Evolutionary conservation across 2,888 invertebrate species (phyloP).

Genomic region (Thymelicus acteon): DNA sequence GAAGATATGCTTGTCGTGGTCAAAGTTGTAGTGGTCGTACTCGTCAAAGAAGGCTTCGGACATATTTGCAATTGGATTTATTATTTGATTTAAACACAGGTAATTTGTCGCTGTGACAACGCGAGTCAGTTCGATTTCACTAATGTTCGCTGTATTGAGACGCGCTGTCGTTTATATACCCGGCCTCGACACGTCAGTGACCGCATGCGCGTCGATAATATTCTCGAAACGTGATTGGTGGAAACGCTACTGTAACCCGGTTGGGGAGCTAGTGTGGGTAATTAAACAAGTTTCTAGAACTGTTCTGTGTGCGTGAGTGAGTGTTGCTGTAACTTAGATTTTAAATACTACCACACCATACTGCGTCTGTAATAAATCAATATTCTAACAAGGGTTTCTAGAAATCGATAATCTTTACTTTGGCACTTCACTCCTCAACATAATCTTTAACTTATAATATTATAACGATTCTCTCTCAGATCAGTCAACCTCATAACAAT

Average conservation of each 20-base stretch:
- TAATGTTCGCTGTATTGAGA: slow-evolving; percentile 58
- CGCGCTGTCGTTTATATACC: slow-evolving; percentile 63
- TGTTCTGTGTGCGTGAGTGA: slow-evolving; percentile 62
- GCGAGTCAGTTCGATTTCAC: slow-evolving; percentile 61
- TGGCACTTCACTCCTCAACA: too few species aligned
- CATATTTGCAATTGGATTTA: slow-evolving; percentile 84
- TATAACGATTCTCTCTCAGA: too few species aligned
- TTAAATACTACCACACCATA: slow-evolving; percentile 38
- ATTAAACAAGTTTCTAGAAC: slow-evolving; percentile 51
- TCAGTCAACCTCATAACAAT: too few species aligned
- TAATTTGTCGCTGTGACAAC: slow-evolving; percentile 57
- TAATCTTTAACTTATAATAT: too few species aligned
- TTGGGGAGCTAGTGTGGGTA: slow-evolving; percentile 71
- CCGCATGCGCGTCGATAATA: slow-evolving; percentile 81
- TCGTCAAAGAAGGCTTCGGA: slow-evolving; percentile 94
- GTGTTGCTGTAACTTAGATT: slow-evolving; percentile 52
- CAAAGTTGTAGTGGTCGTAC: slow-evolving; percentile 97
- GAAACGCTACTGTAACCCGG: slow-evolving; percentile 63
- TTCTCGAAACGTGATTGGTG: slow-evolving; percentile 74
- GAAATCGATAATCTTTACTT: too few species aligned
- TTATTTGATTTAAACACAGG: slow-evolving; percentile 54
- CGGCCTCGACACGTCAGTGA: slow-evolving; percentile 73
- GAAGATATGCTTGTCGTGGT: slow-evolving; percentile 95
- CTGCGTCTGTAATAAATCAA: neutral
- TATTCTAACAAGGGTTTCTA: neutral